A percentile compares a stretch with the other conserved stretches of the same genome.
Evolutionary conservation across 1,140 invertebrate genomes (phyloP).

Genomic region (Episyrphus balteatus): DNA sequence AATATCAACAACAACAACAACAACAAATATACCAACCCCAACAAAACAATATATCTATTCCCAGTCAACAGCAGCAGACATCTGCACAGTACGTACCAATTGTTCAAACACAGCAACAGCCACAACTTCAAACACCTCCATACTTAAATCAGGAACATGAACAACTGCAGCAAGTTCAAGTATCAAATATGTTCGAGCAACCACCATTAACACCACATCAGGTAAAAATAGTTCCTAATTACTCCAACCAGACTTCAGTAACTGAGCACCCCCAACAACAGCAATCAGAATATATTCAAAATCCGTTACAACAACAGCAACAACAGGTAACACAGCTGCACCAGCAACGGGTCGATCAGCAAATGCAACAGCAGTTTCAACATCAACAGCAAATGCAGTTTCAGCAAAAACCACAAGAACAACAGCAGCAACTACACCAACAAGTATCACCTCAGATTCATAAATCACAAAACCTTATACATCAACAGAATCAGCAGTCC

Average conservation of each 20-base stretch:
- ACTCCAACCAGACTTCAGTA: slow-evolving; percentile 22
- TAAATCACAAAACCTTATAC: slow-evolving; percentile 19
- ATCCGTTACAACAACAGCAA: slow-evolving; percentile 17
- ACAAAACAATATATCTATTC: slow-evolving; percentile 5
- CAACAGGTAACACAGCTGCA: slow-evolving; percentile 19
- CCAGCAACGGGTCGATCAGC: slow-evolving; percentile 32
- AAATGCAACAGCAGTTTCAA: slow-evolving; percentile 35
- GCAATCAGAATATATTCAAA: slow-evolving; percentile 19
- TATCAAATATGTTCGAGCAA: neutral
- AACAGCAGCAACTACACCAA: slow-evolving; percentile 6
- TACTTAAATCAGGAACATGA: slow-evolving; percentile 22
- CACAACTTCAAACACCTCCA: slow-evolving; percentile 23
- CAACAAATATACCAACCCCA: neutral
- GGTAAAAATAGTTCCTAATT: slow-evolving; percentile 23
- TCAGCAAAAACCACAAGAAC: slow-evolving; percentile 18
- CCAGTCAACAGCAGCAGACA: slow-evolving; percentile 1
- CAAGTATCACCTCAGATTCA: slow-evolving; percentile 10
- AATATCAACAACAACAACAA: slow-evolving; percentile 1
- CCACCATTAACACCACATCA: neutral
- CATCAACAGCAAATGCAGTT: slow-evolving; percentile 22
- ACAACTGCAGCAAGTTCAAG: slow-evolving; percentile 28
- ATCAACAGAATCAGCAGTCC: too few relatives aligned
- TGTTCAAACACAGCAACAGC: slow-evolving; percentile 19
- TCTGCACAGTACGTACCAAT: slow-evolving; percentile 1
- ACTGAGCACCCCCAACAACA: slow-evolving; percentile 16